Base-by-base conservation (phyloP, 2,113 vertebrate genomes). In the Vulpes lagopus region DNA sequence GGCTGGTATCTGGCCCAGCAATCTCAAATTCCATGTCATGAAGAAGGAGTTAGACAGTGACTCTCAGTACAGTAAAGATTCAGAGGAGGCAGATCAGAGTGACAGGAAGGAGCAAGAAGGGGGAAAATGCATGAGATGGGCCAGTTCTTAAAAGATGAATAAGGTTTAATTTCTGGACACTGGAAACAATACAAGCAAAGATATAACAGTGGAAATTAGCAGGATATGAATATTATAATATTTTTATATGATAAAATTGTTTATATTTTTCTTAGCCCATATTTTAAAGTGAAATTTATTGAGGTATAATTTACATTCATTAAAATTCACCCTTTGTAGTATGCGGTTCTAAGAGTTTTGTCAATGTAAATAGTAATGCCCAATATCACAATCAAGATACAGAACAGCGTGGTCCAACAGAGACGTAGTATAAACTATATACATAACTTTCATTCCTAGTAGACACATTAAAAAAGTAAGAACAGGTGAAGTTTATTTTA, bases 231-330 rank as follows among this genome's bases (percentile, higher is more conserved):
- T 64, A 69, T 67, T 81, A 51, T 64, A 43, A 91, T 80, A 23
- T 20, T 95, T 91, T 91, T 88, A 25, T 17, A 62, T 38, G 27
- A 83, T 59, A 67, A 38, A 65, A 55, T 79, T 80, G 8, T 51
- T 80, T 93, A 19, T 84, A 11, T 67, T 84, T 91, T 83, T 93
- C n/a, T 8, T 71, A 71, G 22, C 4, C 25, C 19, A 53, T 89
- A 71, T 81, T 84, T 95, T 73, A 94, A 60, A 91, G 65, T 89
- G 67, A 86, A 27, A 15, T 92, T 49, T 92, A 60, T 71, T 80
- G 65, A 38, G 32, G 5, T 53, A 11, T n/a, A 51, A 79, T 85
- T 93, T 69, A 89, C 3, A 69, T 22, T 17, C 16, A 81, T 51
- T 55, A 59, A 96, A 69, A 90, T 53, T 71, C n/a, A 76, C 9